phyloP scores from a whole-genome alignment of 23 tunicate species.

The Aplidium turbinatum region DNA sequence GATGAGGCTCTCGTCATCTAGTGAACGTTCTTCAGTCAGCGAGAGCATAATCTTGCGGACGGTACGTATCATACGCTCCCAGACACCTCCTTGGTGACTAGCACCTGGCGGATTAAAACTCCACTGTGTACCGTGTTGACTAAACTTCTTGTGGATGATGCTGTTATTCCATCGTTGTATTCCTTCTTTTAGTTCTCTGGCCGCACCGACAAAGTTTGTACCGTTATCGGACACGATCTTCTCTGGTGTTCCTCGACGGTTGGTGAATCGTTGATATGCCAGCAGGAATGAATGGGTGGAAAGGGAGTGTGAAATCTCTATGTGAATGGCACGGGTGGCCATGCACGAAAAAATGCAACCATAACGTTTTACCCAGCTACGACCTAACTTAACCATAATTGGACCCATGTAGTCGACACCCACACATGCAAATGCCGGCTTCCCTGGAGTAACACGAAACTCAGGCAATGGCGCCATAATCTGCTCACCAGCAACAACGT shows the following conservation, averaged over 20 bases:
- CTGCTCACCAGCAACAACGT: constrained; percentile 9
- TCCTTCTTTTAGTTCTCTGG: constrained; percentile 1
- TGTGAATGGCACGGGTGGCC: constrained; percentile 39
- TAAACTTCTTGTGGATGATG: neutral
- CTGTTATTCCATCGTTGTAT: constrained; percentile 4
- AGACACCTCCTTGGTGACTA: constrained; percentile 32
- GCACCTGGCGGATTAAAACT: constrained; percentile 18
- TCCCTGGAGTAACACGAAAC: neutral
- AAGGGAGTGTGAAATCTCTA: constrained; percentile 36
- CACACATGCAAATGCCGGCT: neutral
- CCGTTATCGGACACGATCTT: constrained; percentile 12
- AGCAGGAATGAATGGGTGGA: constrained; percentile 28
- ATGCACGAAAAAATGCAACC: constrained; percentile 35
- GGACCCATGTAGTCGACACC: constrained; percentile 30
- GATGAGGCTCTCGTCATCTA: constrained; percentile 13
- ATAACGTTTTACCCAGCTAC: constrained; percentile 10
- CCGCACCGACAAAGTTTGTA: constrained; percentile 32
- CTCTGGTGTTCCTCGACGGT: constrained; percentile 15
- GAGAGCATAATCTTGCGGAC: constrained; percentile 16
- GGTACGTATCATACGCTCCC: constrained; percentile 7
- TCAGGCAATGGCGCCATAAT: constrained; percentile 27
- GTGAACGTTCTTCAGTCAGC: constrained; percentile 4
- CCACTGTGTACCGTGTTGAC: constrained; percentile 7
- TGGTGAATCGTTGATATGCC: constrained; percentile 28
- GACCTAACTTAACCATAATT: neutral